Evolutionary conservation across 2,113 vertebrate genomes (phyloP).

Genomic region (Otolemur garnettii): DNA sequence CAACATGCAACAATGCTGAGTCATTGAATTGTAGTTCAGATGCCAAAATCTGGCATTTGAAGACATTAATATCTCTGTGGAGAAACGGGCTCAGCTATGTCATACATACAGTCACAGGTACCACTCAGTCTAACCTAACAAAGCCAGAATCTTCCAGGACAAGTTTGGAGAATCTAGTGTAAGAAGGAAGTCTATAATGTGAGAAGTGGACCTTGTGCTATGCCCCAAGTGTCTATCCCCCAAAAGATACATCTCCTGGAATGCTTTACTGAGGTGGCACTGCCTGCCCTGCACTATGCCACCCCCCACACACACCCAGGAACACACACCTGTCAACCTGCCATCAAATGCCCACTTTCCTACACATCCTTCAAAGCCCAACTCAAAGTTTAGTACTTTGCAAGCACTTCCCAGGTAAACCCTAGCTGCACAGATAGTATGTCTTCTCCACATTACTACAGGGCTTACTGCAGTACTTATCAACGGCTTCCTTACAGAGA

Average conservation of each 20-base stretch:
- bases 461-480: background rate
- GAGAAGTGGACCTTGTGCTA: background rate
- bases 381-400: background rate
- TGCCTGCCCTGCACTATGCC: background rate
- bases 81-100: background rate
- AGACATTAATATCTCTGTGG: slow-evolving; percentile 17
- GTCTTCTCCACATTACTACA: background rate
- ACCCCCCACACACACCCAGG: background rate
- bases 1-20: slow-evolving; percentile 46
- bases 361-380: background rate
- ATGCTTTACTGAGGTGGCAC: background rate
- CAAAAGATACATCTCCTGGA: background rate
- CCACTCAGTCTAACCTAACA: background rate
- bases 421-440: too few relatives aligned
- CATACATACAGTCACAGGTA: background rate
- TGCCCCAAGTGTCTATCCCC: background rate
- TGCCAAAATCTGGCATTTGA: background rate
- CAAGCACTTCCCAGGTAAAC: background rate
- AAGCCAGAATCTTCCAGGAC: background rate
- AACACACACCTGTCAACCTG: background rate
- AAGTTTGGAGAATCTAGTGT: background rate
- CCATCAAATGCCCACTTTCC: background rate
- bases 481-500: background rate
- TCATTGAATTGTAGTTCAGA: slow-evolving; percentile 35
- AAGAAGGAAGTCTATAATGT: background rate